A percentile compares a stretch with the other conserved stretches of the same genome.
These are phyloP conservation scores for Odontocolon sp. DNA, from an alignment of 2,888 invertebrate species.

Conservation along the genomic window DNA sequence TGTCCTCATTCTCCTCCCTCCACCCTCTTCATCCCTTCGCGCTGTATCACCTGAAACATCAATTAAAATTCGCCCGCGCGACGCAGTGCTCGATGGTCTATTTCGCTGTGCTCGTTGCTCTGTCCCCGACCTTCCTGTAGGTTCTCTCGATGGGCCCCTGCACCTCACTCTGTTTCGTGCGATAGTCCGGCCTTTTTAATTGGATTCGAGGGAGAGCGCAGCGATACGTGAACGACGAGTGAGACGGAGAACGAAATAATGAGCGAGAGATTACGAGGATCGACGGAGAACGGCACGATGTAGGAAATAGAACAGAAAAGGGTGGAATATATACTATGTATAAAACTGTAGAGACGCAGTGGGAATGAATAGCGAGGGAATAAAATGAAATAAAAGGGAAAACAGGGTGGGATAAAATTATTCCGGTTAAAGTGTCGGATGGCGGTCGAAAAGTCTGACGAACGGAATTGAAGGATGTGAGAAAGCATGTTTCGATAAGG, in stretches of 20 bases:
- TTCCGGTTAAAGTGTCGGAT: background rate
- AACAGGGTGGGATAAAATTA: no score
- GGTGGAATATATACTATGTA: background rate
- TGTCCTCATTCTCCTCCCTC: conserved; percentile 49
- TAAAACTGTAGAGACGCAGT: background rate
- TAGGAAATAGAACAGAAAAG: conserved; percentile 65
- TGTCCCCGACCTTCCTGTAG: conserved; percentile 17
- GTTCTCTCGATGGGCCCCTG: conserved; percentile 42
- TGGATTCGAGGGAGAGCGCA: conserved; percentile 76
- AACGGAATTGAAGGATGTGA: background rate
- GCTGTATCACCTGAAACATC: conserved; percentile 74
- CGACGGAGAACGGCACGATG: conserved; percentile 53
- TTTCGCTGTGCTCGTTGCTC: conserved; percentile 61
- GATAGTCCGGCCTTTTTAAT: conserved; percentile 78
- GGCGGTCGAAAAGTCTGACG: background rate
- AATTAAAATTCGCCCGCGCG: conserved; percentile 77
- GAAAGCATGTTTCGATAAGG: no score
- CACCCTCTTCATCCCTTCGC: conserved; percentile 21
- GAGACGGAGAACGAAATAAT: conserved; percentile 29
- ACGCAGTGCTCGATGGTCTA: conserved; percentile 72
- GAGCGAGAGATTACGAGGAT: conserved; percentile 17
- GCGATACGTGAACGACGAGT: conserved; percentile 56
- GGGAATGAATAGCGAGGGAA: background rate
- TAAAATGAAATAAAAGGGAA: background rate
- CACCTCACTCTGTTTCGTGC: conserved; percentile 70